Evolutionary conservation across 2,113 vertebrate species (phyloP).

Genomic region (Phycodurus eques): DNA sequence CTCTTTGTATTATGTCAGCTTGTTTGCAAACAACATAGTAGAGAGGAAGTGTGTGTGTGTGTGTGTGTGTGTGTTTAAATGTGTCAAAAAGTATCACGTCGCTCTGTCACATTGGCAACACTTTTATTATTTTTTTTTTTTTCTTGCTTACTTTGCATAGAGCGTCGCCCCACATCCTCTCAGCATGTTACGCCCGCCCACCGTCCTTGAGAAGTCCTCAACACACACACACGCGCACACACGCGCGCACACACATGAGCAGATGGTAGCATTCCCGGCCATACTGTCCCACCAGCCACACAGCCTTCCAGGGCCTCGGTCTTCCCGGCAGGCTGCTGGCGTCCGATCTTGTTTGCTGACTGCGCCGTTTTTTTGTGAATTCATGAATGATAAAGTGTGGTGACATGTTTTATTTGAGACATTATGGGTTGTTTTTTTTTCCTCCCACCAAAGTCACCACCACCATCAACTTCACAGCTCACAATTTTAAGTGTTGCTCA

Average conservation of each 20-base stretch:
- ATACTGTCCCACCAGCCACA: slow-evolving; percentile 10
- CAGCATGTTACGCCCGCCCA: neutral
- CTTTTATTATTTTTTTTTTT: neutral
- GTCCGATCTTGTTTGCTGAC: neutral
- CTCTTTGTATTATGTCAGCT: neutral
- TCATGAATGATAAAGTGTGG: neutral
- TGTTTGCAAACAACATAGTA: slow-evolving; percentile 4
- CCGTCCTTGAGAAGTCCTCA: slow-evolving; percentile 7
- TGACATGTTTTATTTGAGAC: neutral
- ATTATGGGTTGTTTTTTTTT: neutral
- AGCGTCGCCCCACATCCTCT: slow-evolving; percentile 3
- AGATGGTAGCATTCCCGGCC: slow-evolving; percentile 8
- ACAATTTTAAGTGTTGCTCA: neutral
- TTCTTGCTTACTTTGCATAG: slow-evolving; percentile 4
- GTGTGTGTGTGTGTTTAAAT: slow-evolving; percentile 18
- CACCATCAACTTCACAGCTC: neutral
- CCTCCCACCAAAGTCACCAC: too few species aligned
- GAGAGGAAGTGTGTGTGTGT: slow-evolving; percentile 10
- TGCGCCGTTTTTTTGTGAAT: neutral
- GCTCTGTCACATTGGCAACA: neutral
- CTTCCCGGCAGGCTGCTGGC: slow-evolving; percentile 5
- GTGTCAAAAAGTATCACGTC: neutral
- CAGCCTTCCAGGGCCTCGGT: slow-evolving; percentile 1
- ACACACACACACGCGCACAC: neutral
- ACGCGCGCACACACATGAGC: neutral